Base-by-base conservation (phyloP, 2,113 vertebrate species). In the Aphyosemion australe region DNA sequence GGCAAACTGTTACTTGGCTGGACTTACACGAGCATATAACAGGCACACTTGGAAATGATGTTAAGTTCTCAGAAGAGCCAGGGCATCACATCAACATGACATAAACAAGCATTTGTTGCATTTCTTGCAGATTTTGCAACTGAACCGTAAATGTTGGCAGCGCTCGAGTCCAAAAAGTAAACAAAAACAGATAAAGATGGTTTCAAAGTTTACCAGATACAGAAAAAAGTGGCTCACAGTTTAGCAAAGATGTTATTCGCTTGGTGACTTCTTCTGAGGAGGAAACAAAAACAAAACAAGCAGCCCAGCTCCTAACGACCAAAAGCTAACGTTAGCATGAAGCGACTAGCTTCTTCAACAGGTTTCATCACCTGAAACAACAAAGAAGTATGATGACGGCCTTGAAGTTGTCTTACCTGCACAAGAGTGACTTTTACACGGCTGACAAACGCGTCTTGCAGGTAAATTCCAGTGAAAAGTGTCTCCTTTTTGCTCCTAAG, bases 291-390 rank as follows among this genome's bases (percentile, higher is more conserved):
- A 43, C 41, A 59, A 67, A 72, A 75, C 55, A 69, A 45, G 31
- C 47, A 61, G 32, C 41, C 13, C 1, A 69, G 65, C 60, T 62
- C 41, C 61, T 49, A 49, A 39, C 34, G 16, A 65, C 76, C 46
- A 77, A 49, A 56, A 6, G 84, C 85, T 87, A 89, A 61, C 61
- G 57, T 54, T 81, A 87, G 84, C 78, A 37, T 42, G 10, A 19
- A 21, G 21, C 4, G 21, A 72, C 72, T 76, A 73, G 48, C 79
- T 57, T 26, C 31, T 34, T 46, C 71, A 69, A 86, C 79, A 80
- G 76, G 47, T 85, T 63, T 74, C 8, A 59, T 11, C 18, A 19
- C 18, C 49, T 57, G 12, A 21, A 20, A 45, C 65, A 71, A 12
- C 6, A 0, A 0, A 2, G 61, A 53, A 71, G 49, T 42, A 37